Evolutionary conservation across 2,797 vertebrate species (phyloP).

Genomic region (Chloroceryle amazona): DNA sequence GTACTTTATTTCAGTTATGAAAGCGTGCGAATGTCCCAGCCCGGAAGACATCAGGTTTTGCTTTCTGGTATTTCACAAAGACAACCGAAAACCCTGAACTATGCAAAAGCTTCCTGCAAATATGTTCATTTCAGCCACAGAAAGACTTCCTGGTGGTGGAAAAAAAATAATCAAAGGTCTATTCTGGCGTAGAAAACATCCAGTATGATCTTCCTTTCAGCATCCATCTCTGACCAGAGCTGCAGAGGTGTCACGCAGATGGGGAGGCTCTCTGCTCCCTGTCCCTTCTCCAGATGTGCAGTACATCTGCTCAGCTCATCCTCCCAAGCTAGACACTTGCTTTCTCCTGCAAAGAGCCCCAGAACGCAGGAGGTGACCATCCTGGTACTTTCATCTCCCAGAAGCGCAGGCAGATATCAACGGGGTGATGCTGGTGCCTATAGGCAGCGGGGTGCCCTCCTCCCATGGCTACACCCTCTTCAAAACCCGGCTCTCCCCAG

Average conservation of each 20-base stretch:
- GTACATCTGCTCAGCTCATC: background rate
- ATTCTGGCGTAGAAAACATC: background rate
- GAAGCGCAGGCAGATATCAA: rapidly evolving
- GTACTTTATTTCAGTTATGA: background rate
- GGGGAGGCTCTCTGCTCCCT: background rate
- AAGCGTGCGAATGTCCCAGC: background rate
- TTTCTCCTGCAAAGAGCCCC: background rate
- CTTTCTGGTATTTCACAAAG: background rate
- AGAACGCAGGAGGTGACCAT: background rate
- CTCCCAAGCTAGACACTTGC: background rate
- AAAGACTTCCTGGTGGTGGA: background rate
- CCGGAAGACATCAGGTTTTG: background rate
- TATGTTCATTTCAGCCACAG: background rate
- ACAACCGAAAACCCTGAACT: background rate
- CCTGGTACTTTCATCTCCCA: rapidly evolving
- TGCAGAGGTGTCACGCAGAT: background rate
- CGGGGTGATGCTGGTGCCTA: rapidly evolving
- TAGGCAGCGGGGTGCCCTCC: rapidly evolving
- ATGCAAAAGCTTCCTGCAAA: background rate
- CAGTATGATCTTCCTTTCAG: background rate
- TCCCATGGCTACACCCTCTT: rapidly evolving
- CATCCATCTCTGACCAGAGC: background rate
- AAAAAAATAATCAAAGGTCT: background rate
- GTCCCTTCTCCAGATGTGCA: background rate
- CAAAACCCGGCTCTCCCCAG: background rate